Evolutionary conservation across 1,140 invertebrate species (phyloP), one percentile per base, ranked within the genome.

Genomic region (Bombus terrestris): DNA sequence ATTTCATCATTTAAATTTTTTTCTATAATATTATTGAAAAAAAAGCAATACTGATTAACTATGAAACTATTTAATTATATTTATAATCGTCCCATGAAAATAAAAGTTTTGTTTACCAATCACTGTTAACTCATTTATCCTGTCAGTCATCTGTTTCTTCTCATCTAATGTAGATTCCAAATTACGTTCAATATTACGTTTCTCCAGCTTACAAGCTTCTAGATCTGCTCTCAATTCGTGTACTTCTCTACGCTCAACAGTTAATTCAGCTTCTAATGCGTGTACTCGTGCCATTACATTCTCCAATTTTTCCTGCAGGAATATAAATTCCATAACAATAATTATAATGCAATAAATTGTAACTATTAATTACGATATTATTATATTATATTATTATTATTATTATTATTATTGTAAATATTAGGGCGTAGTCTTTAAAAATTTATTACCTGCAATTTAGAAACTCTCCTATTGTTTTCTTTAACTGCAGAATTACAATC

Each of bases 81-180:
- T 41, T 43, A 35, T 53, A 64, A 32, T 22, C 28, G 77, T 47
- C 71, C 25, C 22, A 47, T 75, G 62, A 57, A 59, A 80, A 75
- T 43, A 80, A 83, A 81, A 82, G 73, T 86, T 59, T 35, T 22
- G 41, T 79, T 86, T 94, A 96, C 96, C 96, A 75, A 95, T 95
- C 37, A 95, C 84, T 39, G 94, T 95, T 86, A 95, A 92, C 88
- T 95, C 92, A 92, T 96, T 96, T 64, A 96, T 95, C 83, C 88
- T 93, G 88, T 96, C 93, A 6, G 92, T 95, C 87, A 96, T 92
- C 74, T 92, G 93, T 81, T 96, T 96, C 76, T 96, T 97, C 78
- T 97, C 96, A 74, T 97, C 95, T 2, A 96, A 93, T 47, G 95
- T 94, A 68, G 92, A 94, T 91, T 97, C 96, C 37, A 97, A 92